phyloP scores from a whole-genome alignment of 2,888 invertebrate species.

The Caenorhabditis angaria region DNA sequence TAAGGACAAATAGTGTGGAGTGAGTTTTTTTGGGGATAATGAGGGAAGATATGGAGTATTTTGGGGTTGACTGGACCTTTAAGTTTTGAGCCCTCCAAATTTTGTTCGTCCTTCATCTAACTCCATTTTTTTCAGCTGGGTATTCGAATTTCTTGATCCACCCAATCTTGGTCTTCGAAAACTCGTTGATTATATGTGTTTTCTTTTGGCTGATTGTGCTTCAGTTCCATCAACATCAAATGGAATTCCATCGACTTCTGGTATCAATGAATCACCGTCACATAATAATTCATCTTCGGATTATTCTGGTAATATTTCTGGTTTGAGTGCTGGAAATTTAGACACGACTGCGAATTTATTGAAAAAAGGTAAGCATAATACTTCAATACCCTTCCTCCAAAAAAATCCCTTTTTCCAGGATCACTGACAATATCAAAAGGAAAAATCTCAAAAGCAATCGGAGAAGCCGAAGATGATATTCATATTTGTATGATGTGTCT shows the following conservation, averaged over 20 bases:
- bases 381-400: background rate
- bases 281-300: slow-evolving; percentile 26
- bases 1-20: slow-evolving; percentile 99
- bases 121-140: slow-evolving; percentile 83
- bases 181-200: slow-evolving; percentile 92
- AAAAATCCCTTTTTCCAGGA: slow-evolving; percentile 19
- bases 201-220: slow-evolving; percentile 60
- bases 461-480: slow-evolving; percentile 84
- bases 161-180: slow-evolving; percentile 95
- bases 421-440: slow-evolving; percentile 40
- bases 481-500: slow-evolving; percentile 99
- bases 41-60: no score
- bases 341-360: slow-evolving; percentile 32
- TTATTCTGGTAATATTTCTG: slow-evolving; percentile 9
- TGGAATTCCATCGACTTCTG: slow-evolving; percentile 13
- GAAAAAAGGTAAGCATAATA: slow-evolving; percentile 26
- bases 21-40: slow-evolving; percentile 79
- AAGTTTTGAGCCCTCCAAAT: no score
- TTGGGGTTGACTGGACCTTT: no score
- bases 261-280: slow-evolving; percentile 25
- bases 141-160: slow-evolving; percentile 94
- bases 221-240: slow-evolving; percentile 40
- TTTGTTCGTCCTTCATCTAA: no score
- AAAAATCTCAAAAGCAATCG: slow-evolving; percentile 49
- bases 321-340: slow-evolving; percentile 19